phyloP scores from a whole-genome alignment of 2,113 vertebrate species.

The Nycticryphes semicollaris region DNA sequence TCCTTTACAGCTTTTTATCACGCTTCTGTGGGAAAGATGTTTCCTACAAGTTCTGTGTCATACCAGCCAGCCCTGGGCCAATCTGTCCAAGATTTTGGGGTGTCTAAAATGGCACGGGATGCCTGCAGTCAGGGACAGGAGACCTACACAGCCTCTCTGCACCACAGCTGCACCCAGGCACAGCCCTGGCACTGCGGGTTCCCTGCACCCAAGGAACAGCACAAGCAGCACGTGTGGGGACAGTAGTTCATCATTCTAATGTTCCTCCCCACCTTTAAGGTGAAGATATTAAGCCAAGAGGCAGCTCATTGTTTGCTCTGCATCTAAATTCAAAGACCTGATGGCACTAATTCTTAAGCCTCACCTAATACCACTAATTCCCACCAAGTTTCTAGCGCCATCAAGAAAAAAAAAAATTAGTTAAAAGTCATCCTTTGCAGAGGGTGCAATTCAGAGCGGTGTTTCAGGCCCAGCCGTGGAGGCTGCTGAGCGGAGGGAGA shows the following conservation, averaged over 20 bases:
- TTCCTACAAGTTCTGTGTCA: not conserved
- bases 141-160: not conserved
- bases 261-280: not conserved
- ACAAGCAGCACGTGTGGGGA: not conserved
- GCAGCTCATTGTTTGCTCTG: slow-evolving; percentile 6
- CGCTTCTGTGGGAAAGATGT: not conserved
- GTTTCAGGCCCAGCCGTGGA: not conserved
- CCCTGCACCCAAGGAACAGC: not conserved
- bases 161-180: fast-evolving
- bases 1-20: not conserved
- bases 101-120: not conserved
- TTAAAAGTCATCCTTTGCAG: not conserved
- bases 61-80: not conserved
- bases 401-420: slow-evolving; percentile 27
- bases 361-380: slow-evolving; percentile 22
- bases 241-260: not conserved
- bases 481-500: not conserved
- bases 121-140: not conserved
- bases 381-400: not conserved
- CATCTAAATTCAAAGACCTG: not conserved
- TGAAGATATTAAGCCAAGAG: slow-evolving; percentile 10
- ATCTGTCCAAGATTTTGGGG: fast-evolving
- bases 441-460: not conserved
- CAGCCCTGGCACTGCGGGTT: not conserved
- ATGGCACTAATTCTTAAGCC: not conserved